Evolutionary conservation across 2,113 vertebrate genomes (phyloP).

Genomic region (Labeo catla): DNA sequence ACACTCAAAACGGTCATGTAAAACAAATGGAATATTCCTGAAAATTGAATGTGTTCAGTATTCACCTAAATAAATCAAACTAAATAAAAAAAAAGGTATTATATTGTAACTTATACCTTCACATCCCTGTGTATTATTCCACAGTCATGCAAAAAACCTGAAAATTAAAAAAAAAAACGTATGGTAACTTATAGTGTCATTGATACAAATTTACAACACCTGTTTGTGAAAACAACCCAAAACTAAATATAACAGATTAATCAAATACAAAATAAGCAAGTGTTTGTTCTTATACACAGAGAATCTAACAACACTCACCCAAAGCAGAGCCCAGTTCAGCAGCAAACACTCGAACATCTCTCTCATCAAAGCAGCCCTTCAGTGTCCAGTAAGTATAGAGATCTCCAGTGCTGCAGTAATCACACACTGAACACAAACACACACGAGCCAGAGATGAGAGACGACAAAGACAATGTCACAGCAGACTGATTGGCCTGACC

Average conservation of each 20-base stretch:
- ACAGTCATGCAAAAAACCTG: slow-evolving; percentile 91
- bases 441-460: slow-evolving; percentile 26
- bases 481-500: slow-evolving; percentile 14
- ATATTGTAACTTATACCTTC: slow-evolving; percentile 76
- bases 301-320: slow-evolving; percentile 74
- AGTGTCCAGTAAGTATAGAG: slow-evolving; percentile 88
- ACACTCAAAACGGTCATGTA: background rate
- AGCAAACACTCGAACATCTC: slow-evolving; percentile 83
- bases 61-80: too few species aligned
- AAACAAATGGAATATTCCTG: too few species aligned
- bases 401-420: slow-evolving; percentile 90
- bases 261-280: background rate
- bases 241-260: background rate
- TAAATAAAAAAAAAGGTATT: background rate
- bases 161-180: background rate
- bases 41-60: background rate
- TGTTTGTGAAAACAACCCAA: background rate
- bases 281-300: too few species aligned
- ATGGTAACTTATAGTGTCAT: too few species aligned
- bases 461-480: slow-evolving; percentile 5
- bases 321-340: slow-evolving; percentile 88
- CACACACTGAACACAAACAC: slow-evolving; percentile 81
- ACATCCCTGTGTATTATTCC: slow-evolving; percentile 92
- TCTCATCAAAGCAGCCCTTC: slow-evolving; percentile 79
- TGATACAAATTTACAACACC: background rate